phyloP scores from a whole-genome alignment of 2,797 vertebrate species.

The Euphonia xanthogaster region DNA sequence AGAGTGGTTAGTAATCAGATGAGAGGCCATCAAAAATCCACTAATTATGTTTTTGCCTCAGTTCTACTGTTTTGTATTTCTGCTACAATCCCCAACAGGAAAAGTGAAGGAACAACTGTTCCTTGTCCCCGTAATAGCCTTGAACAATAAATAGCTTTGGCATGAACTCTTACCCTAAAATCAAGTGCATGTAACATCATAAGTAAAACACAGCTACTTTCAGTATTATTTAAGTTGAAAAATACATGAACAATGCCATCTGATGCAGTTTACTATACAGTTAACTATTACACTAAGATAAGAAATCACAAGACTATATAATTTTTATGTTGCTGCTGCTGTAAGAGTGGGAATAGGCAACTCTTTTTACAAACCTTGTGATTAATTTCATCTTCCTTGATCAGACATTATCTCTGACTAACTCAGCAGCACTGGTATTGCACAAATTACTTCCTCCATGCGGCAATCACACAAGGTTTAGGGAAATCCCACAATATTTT shows the following conservation, averaged over 20 bases:
- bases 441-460: background rate
- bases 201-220: background rate
- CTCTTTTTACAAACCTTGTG: background rate
- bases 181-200: background rate
- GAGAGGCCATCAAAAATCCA: background rate
- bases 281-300: background rate
- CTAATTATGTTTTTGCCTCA: background rate
- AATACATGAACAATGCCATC: background rate
- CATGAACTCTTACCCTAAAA: background rate
- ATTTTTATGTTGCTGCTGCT: background rate
- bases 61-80: background rate
- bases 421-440: background rate
- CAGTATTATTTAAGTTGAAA: background rate
- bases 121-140: background rate
- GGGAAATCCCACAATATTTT: background rate
- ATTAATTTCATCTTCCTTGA: background rate
- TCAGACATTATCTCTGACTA: background rate
- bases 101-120: background rate
- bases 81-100: background rate
- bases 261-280: background rate
- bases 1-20: background rate
- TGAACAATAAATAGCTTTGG: background rate
- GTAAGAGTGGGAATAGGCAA: background rate
- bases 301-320: background rate
- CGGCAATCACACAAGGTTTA: background rate